Conservation (phyloP, 2,888 invertebrate genomes). For the Tetragonula carbonaria region DNA sequence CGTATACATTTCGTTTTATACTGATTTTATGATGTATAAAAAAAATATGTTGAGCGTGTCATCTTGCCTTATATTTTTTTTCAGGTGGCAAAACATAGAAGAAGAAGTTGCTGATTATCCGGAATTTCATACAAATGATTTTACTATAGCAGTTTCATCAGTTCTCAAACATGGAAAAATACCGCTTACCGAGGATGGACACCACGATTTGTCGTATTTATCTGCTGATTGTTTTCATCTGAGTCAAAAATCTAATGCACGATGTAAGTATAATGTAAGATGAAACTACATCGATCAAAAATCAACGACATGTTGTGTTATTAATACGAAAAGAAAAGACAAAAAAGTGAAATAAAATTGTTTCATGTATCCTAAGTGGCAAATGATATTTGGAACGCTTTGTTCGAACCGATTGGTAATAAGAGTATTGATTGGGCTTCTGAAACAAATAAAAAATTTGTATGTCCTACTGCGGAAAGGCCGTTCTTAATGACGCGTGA, state of each 20-base stretch:
- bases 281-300: neutral
- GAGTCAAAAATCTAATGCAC: slow-evolving; percentile 86
- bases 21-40: neutral
- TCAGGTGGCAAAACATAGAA: slow-evolving; percentile 85
- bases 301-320: neutral
- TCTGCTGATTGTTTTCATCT: slow-evolving; percentile 88
- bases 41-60: neutral
- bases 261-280: neutral
- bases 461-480: slow-evolving; percentile 84
- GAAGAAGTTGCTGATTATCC: slow-evolving; percentile 83
- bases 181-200: slow-evolving; percentile 82
- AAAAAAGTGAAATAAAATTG: neutral
- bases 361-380: slow-evolving; percentile 80
- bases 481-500: slow-evolving; percentile 83
- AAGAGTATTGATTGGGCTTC: slow-evolving; percentile 83
- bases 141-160: slow-evolving; percentile 86
- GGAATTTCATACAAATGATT: slow-evolving; percentile 86
- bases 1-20: neutral
- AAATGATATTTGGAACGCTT: slow-evolving; percentile 87
- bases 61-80: neutral
- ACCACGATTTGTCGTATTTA: slow-evolving; percentile 85
- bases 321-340: too few species aligned
- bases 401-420: slow-evolving; percentile 85
- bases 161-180: slow-evolving; percentile 83
- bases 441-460: slow-evolving; percentile 79